Conservation (phyloP, 2,113 vertebrate genomes). For the Galbula dea region DNA sequence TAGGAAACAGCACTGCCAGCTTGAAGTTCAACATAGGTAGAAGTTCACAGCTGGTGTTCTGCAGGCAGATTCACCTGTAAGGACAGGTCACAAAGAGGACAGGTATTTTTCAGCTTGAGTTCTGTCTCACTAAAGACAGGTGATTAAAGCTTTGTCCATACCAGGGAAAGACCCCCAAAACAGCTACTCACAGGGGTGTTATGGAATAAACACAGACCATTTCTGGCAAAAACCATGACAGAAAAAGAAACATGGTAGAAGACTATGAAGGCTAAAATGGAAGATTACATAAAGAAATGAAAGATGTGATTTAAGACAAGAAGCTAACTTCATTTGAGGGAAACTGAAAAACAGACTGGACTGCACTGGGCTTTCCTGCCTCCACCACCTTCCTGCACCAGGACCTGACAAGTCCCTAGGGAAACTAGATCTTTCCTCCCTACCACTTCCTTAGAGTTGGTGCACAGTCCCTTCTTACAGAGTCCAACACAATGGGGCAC, state of each 20-base stretch:
- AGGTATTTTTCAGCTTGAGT: not conserved
- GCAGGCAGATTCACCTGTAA: not conserved
- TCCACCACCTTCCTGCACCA: not conserved
- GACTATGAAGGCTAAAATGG: not conserved
- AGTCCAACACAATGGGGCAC: not conserved
- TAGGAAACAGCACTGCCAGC: not conserved
- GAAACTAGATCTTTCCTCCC: not conserved
- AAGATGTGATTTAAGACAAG: not conserved
- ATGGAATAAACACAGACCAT: not conserved
- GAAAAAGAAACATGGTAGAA: not conserved
- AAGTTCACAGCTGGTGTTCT: not conserved
- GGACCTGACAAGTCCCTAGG: fast-evolving
- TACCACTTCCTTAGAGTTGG: not conserved
- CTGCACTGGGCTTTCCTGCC: not conserved
- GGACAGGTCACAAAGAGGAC: not conserved
- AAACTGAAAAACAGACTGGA: not conserved
- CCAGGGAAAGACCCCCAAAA: not conserved
- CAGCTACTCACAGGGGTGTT: not conserved
- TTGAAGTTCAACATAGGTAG: not conserved
- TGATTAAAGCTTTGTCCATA: not conserved
- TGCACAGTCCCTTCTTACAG: fast-evolving
- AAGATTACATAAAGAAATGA: not conserved
- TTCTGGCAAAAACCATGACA: not conserved
- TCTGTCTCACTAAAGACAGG: not conserved
- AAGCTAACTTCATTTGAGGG: not conserved